Base-by-base conservation (phyloP, 2,113 vertebrate species). In the Dipodomys stephensi region DNA sequence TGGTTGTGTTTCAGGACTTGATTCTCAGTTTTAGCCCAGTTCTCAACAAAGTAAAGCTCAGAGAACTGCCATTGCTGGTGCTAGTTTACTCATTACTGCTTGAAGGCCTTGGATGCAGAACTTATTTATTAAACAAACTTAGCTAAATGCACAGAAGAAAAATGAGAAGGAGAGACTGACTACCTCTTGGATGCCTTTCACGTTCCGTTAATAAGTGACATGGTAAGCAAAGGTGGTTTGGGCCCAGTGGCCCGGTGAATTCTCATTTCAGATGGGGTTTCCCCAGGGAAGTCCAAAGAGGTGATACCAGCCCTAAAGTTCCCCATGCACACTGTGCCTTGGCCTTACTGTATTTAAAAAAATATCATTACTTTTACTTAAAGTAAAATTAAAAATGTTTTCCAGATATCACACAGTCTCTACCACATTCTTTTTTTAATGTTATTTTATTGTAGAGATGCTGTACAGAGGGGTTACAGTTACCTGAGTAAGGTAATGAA, bases 311-410 rank as follows among this genome's bases (percentile, higher is more conserved):
- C 7, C 1, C 7, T 44, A 49, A 69, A 93, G 28, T 74, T 79
- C 9, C 39, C 30, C 57, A 60, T 16, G 6, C 39, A 6, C 30
- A 32, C 60, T 67, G 6, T 71, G 83, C 39, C 53, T 77, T 93
- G 60, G 44, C 32, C 27, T 27, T 64, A 15, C 69, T 8, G 25
- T 20, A 32, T 53, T 79, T 72, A 16, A 32, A 73, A 53, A 49
- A 91, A 9, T 49, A 49, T 32, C 1, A 18, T 72, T 71, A 62
- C 46, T 77, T 18, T 77, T 57, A 18, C 20, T 85, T 82, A 81
- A 46, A 82, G 32, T 60, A 88, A 20, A 44, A 62, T 77, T 85
- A 44, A 65, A 72, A 72, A 44, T 73, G 27, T 95, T 95, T 89
- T 49, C 15, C 46, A 12, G 32, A 18, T 49, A 53, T 18, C 20